Base-by-base conservation (phyloP, 2,888 invertebrate genomes). In the Adelphocoris suturalis region DNA sequence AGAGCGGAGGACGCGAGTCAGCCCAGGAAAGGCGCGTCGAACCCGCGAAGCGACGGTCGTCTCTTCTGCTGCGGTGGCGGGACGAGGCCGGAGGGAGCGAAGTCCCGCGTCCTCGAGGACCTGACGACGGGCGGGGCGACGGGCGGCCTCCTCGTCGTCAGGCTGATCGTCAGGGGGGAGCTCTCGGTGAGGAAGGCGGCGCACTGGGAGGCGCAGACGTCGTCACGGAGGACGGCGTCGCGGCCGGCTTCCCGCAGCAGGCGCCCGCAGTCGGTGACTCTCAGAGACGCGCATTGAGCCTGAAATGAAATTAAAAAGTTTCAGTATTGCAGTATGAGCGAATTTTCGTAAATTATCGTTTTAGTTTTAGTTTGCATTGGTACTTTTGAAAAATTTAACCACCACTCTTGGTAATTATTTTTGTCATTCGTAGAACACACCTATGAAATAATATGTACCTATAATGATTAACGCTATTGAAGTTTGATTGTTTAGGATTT, bases 131-230 rank as follows among this genome's bases (percentile, higher is more conserved):
- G 84, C 0, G 92, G 92, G 16, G 7, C 90, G 75, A 16, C 28
- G 9, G 91, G 84, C 0, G 92, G 92, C 12, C 91, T 28, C 0
- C 90, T 78, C 7, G 89, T 89, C 47, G 91, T 91, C 27, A 90
- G 68, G 19, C 84, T 84, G 14, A 90, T 76, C 0, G 86, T 16
- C 13, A 80, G n/a, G 0, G 90, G 55, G 23, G 88, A 90, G 19
- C 86, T 88, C 14, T 91, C 90, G 61, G 86, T 88, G 37, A 91
- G 37, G 75, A 91, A 86, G 0, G 90, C 76, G 27, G 91, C 97
- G 93, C 98, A 98, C 94, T 98, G 98, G 3, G 97, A 97, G 23
- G 97, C 96, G 94, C 98, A 98, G 16, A 98, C 97, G 93, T 97
- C 97, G 93, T 98, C 98, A 1, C 96, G 95, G 28, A 97, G 93